Evolutionary conservation across 2,113 vertebrate species (phyloP).

Genomic region (Phylloscopus trochiloides): DNA sequence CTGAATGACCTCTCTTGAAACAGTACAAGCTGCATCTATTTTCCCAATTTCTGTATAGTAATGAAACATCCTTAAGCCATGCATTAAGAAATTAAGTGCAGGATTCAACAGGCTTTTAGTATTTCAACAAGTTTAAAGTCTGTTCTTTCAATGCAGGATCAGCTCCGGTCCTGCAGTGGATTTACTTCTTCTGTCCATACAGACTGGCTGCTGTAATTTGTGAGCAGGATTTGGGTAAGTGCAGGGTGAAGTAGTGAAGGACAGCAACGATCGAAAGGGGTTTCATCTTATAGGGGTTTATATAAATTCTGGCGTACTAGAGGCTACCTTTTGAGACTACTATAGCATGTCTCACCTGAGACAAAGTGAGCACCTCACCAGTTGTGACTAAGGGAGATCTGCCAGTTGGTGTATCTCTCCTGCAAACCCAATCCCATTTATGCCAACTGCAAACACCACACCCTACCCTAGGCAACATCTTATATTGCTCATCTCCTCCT

Average conservation of each 20-base stretch:
- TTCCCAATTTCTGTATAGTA: background rate
- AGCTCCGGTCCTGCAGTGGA: background rate
- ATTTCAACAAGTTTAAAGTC: background rate
- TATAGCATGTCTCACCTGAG: background rate
- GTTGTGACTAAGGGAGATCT: background rate
- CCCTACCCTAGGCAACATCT: background rate
- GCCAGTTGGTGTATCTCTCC: background rate
- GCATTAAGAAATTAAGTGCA: background rate
- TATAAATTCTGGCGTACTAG: background rate
- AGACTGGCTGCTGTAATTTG: fast-evolving
- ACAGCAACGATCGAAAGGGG: background rate
- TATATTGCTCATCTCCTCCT: background rate
- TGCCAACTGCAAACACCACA: background rate
- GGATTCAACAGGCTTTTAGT: background rate
- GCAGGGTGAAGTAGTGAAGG: background rate
- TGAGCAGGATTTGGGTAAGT: background rate
- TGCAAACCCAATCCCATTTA: background rate
- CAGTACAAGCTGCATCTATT: background rate
- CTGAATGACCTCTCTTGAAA: background rate
- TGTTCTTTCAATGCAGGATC: background rate
- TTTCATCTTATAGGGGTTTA: background rate
- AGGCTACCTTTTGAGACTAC: background rate
- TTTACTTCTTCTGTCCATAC: background rate
- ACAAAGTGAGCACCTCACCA: background rate
- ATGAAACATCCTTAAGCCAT: background rate